Evolutionary conservation across 2,797 vertebrate genomes (phyloP).

Genomic region (Leptoclinus maculatus): DNA sequence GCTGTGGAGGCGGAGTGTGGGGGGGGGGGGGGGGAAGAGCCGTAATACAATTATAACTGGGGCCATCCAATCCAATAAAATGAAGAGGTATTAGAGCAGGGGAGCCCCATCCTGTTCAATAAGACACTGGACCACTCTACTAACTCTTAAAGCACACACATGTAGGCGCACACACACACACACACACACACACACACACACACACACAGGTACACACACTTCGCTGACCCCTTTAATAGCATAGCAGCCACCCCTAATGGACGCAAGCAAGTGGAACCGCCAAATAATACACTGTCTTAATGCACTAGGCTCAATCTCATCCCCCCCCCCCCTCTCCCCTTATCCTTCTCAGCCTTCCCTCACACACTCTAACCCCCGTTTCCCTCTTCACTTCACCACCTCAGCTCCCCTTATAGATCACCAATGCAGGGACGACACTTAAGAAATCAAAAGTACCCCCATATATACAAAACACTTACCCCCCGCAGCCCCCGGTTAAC

Average conservation of each 20-base stretch:
- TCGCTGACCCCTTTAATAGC: slow-evolving; percentile 82
- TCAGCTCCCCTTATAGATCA: slow-evolving; percentile 63
- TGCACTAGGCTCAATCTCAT: slow-evolving; percentile 82
- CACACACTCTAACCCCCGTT: slow-evolving; percentile 74
- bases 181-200: slow-evolving; percentile 68
- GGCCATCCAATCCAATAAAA: slow-evolving; percentile 85
- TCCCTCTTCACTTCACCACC: slow-evolving; percentile 65
- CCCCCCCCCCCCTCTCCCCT: slow-evolving; percentile 48
- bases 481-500: slow-evolving; percentile 43
- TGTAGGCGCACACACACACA: slow-evolving; percentile 56
- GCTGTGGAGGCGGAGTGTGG: slow-evolving; percentile 42
- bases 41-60: slow-evolving; percentile 83
- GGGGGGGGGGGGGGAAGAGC: slow-evolving; percentile 42
- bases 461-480: slow-evolving; percentile 64
- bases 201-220: slow-evolving; percentile 74
- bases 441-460: slow-evolving; percentile 73
- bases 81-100: slow-evolving; percentile 81
- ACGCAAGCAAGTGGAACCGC: slow-evolving; percentile 83
- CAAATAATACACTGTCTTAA: slow-evolving; percentile 86
- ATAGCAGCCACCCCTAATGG: slow-evolving; percentile 81
- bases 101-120: slow-evolving; percentile 79
- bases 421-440: slow-evolving; percentile 69
- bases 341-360: slow-evolving; percentile 64
- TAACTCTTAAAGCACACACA: slow-evolving; percentile 75
- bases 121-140: slow-evolving; percentile 79